phyloP scores from a whole-genome alignment of 2,113 vertebrate species.

The Actenoides lindsayi region DNA sequence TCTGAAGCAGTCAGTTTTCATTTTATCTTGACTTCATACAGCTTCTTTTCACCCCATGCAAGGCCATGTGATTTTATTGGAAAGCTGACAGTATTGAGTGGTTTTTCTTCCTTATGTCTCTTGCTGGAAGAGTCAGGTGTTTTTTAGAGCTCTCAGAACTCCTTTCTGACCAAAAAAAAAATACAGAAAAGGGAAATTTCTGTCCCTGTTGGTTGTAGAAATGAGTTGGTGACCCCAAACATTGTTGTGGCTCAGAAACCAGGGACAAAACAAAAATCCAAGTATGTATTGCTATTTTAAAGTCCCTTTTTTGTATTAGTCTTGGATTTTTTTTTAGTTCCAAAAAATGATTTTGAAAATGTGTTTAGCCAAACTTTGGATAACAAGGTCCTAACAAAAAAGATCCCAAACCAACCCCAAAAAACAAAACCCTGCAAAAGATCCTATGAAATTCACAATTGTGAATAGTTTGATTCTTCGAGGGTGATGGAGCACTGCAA shows the following conservation, averaged over 20 bases:
- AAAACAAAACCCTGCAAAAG: background rate
- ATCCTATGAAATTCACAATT: background rate
- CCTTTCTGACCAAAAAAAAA: background rate
- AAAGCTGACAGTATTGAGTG: background rate
- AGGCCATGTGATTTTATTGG: background rate
- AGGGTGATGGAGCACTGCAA: background rate
- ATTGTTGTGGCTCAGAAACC: background rate
- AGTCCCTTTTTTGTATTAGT: background rate
- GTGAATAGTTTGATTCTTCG: background rate
- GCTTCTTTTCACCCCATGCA: background rate
- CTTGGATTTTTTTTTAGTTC: background rate
- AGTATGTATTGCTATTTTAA: background rate
- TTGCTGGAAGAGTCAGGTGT: background rate
- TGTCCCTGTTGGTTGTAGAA: background rate
- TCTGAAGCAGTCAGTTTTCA: background rate
- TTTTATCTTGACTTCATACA: background rate
- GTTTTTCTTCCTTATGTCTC: background rate
- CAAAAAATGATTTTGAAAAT: background rate
- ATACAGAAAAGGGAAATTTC: background rate
- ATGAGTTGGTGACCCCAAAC: background rate
- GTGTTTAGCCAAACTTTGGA: background rate
- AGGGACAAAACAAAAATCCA: background rate
- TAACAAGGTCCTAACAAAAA: background rate
- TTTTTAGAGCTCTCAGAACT: background rate
- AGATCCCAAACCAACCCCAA: background rate